phyloP scores from a whole-genome alignment of 2,888 invertebrate species.

The Erynnis tages region DNA sequence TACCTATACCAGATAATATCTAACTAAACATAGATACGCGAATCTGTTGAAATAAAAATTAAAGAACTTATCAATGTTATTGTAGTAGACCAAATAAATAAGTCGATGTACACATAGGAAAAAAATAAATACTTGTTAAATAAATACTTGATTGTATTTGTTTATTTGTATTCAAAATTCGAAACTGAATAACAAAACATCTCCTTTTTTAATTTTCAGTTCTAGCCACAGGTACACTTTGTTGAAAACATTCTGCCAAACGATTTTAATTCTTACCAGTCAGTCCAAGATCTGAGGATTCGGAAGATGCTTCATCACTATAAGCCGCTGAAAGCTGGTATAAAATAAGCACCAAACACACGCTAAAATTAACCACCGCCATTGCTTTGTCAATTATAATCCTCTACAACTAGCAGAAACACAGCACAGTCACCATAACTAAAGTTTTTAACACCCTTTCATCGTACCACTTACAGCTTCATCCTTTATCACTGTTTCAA shows the following conservation, averaged over 20 bases:
- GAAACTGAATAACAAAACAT: too few relatives aligned
- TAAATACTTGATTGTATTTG: too few relatives aligned
- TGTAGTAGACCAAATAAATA: too few relatives aligned
- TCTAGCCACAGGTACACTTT: neutral
- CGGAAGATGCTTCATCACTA: conserved; percentile 64
- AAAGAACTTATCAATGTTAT: too few relatives aligned
- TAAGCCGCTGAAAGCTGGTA: conserved; percentile 62
- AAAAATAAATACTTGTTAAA: too few relatives aligned
- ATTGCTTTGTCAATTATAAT: conserved; percentile 59
- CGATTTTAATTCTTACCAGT: conserved; percentile 50
- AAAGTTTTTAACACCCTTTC: conserved; percentile 40
- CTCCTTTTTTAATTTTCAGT: neutral
- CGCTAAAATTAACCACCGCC: conserved; percentile 70
- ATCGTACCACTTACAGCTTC: conserved; percentile 46
- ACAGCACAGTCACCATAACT: conserved; percentile 57
- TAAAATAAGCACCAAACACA: conserved; percentile 65
- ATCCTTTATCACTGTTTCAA: conserved; percentile 40
- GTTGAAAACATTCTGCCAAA: conserved; percentile 7
- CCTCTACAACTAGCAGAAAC: conserved; percentile 54
- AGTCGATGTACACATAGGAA: too few relatives aligned
- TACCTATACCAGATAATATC: too few relatives aligned
- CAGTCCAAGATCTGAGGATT: conserved; percentile 62
- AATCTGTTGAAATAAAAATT: too few relatives aligned
- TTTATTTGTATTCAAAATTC: too few relatives aligned
- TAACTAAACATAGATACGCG: too few relatives aligned